Percentiles rank a stretch among this genome's conserved stretches.
Evolutionary conservation across 2,113 vertebrate species (phyloP).

Genomic region (Osmerus eperlanus): DNA sequence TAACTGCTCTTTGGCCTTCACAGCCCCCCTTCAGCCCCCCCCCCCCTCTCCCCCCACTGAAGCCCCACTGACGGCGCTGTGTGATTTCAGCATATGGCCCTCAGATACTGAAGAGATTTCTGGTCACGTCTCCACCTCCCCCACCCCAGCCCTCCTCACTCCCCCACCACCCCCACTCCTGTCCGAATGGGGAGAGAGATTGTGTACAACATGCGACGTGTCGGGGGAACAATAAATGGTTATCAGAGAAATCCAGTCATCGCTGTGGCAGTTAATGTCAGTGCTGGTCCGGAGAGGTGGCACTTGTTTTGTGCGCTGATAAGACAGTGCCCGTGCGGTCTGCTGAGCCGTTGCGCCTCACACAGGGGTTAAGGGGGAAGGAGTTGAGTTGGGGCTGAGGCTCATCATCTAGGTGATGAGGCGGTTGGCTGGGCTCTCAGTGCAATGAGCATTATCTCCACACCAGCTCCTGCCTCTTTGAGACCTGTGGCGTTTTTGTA

Average conservation of each 20-base stretch:
- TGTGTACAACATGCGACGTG: constrained; percentile 25
- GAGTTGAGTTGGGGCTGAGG: constrained; percentile 48
- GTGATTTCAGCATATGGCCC: not conserved
- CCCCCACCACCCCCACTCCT: constrained; percentile 34
- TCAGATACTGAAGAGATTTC: constrained; percentile 52
- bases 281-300: constrained; percentile 42
- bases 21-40: not conserved
- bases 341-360: constrained; percentile 54
- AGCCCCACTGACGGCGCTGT: not conserved
- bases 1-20: not conserved
- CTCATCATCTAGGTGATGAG: constrained; percentile 51
- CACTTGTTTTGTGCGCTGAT: constrained; percentile 68
- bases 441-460: no score
- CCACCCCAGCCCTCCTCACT: not conserved
- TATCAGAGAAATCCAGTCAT: constrained; percentile 71
- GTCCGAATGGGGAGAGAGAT: constrained; percentile 30
- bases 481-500: no score
- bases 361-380: constrained; percentile 45
- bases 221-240: constrained; percentile 60
- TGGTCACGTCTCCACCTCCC: constrained; percentile 45
- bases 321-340: constrained; percentile 56
- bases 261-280: constrained; percentile 65
- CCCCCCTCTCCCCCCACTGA: not conserved
- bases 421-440: not conserved
- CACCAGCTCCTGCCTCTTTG: no score